phyloP scores from a whole-genome alignment of 2,113 vertebrate species.

The Strix aluco region DNA sequence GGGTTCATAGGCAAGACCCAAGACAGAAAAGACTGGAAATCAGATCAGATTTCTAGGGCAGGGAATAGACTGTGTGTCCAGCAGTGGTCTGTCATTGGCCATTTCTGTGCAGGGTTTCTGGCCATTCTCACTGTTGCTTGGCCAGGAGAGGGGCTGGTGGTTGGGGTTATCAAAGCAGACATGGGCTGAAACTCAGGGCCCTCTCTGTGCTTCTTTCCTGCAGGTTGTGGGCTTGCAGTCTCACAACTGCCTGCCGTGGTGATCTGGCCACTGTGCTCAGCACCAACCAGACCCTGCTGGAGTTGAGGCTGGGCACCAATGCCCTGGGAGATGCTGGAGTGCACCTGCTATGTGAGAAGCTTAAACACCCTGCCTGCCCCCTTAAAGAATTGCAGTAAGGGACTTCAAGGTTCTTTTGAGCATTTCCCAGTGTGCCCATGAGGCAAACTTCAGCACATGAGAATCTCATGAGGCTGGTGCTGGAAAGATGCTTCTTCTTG shows the following conservation, averaged over 20 bases:
- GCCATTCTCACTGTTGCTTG: neutral
- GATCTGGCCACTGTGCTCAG: neutral
- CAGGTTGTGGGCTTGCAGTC: constrained; percentile 6
- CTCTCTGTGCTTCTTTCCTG: neutral
- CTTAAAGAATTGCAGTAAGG: neutral
- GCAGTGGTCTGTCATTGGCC: too few relatives aligned
- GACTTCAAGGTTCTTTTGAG: neutral
- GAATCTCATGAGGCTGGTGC: neutral
- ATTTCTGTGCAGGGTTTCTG: neutral
- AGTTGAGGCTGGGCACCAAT: neutral
- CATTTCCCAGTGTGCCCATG: neutral
- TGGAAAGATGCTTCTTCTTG: neutral
- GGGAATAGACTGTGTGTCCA: neutral
- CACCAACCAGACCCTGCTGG: neutral
- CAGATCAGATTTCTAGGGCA: neutral
- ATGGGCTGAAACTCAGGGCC: neutral
- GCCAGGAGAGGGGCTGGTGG: neutral
- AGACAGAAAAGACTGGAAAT: neutral
- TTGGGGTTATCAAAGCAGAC: neutral
- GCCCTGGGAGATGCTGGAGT: neutral
- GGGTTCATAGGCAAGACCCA: neutral
- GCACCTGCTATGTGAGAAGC: neutral
- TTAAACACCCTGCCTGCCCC: neutral
- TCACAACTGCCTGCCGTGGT: constrained; percentile 4
- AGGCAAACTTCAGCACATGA: neutral